Base-by-base conservation (phyloP, 2,797 vertebrate genomes). In the Onychomys arenicola region DNA sequence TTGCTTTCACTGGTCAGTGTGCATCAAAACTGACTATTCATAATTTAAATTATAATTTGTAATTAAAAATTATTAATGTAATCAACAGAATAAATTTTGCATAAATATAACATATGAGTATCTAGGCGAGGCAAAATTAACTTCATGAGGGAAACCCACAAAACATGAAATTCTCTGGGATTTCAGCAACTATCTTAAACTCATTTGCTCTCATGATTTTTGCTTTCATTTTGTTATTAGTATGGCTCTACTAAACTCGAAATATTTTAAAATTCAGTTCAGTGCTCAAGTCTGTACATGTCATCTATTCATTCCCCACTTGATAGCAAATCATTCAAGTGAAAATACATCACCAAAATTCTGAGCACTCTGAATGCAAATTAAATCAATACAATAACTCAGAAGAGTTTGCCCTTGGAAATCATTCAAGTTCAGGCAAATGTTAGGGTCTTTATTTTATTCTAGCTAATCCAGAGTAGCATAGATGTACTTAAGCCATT, bases 251-350 rank as follows among this genome's bases (percentile, higher is more conserved):
- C 93, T 81, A 95, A 97, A 55, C 14, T 73, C 43, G 17, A 97
- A 97, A 94, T 73, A 17, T 13, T 95, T 97, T 98, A 93, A 97
- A 96, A 97, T 96, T 96, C 37, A 87, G 23, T 94, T 97, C 76
- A 93, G 71, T 32, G 46, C 89, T 90, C 65, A 73, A 43, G 5
- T 32, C 82, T 94, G 34, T 91, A 80, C 73, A 80, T 94, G 71
- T 93, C 95, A 97, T 95, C 32, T 96, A 95, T 32, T 97, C 95
- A 97, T 98, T 98, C 96, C 96, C 34, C 37, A 96, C 91, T 67
- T 97, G 94, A 98, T 95, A 97, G 87, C 78, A 98, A 98, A 97
- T 98, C 97, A 98, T 97, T 98, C 97, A 98, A 97, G 65, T 96
- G 95, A 96, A 94, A 93, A 95, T n/a, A 40, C 76, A 88, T 61